Conservation (phyloP, 2,797 vertebrate species). For the Lacerta viridis region DNA sequence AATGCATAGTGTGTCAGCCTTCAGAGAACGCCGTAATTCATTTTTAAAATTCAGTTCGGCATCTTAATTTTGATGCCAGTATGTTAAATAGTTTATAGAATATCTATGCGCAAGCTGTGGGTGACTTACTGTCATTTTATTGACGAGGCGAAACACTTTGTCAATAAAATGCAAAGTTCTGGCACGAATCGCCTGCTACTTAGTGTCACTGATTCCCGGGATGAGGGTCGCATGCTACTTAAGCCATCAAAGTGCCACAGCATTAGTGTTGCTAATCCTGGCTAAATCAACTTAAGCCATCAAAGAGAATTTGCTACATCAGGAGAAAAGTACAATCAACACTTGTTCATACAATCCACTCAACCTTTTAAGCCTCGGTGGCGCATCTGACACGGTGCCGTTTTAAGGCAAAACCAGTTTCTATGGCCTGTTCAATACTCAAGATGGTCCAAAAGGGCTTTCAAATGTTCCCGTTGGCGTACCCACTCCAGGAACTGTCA, state of each 20-base stretch:
- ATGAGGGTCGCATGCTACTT: not conserved
- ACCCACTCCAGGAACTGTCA: not conserved
- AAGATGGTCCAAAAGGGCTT: not conserved
- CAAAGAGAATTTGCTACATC: constrained; percentile 33
- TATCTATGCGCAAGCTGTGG: constrained; percentile 66
- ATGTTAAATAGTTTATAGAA: constrained; percentile 60
- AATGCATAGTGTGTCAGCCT: constrained; percentile 39
- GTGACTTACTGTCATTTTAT: constrained; percentile 61
- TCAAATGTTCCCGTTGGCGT: not conserved
- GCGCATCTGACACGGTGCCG: not conserved
- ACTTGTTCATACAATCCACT: constrained; percentile 2
- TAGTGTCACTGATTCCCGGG: constrained; percentile 45
- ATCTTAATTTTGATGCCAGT: constrained; percentile 64
- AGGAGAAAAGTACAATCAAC: constrained; percentile 26
- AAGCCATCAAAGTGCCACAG: constrained; percentile 31
- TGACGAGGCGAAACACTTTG: constrained; percentile 62
- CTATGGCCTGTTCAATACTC: not conserved
- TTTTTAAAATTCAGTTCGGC: constrained; percentile 56
- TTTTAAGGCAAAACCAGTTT: not conserved
- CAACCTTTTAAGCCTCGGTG: not conserved
- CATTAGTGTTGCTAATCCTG: constrained; percentile 37
- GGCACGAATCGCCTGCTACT: constrained; percentile 38
- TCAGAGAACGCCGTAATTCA: constrained; percentile 55
- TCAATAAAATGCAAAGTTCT: constrained; percentile 49
- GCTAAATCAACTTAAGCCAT: constrained; percentile 46